A percentile compares a stretch with the other conserved stretches of the same genome.
Conservation (phyloP, 2,113 vertebrate genomes). For the Cromileptes altivelis region DNA sequence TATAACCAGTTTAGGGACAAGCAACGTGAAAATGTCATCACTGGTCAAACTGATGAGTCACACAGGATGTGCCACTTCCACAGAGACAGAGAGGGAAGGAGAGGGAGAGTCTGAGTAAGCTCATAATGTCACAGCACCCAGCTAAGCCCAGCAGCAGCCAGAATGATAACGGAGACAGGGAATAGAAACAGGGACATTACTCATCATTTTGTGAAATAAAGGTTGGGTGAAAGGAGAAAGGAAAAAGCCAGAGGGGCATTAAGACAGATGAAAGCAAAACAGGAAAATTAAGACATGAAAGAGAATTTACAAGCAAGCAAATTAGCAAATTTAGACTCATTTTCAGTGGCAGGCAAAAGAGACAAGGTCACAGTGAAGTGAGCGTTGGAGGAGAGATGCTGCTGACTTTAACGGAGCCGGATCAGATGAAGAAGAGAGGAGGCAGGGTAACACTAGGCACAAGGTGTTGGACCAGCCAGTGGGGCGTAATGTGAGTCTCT, state of each 20-base stretch:
- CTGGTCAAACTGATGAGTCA: slow-evolving; percentile 54
- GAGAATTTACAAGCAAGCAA: background rate
- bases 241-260: background rate
- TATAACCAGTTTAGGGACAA: slow-evolving; percentile 36
- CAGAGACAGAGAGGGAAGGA: background rate
- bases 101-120: slow-evolving; percentile 9
- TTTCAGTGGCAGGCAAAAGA: slow-evolving; percentile 11
- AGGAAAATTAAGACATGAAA: background rate
- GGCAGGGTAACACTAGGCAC: slow-evolving; percentile 25
- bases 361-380: slow-evolving; percentile 30
- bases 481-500: slow-evolving; percentile 63
- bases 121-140: slow-evolving; percentile 32
- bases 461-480: slow-evolving; percentile 31
- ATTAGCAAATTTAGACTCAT: background rate
- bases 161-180: slow-evolving; percentile 29
- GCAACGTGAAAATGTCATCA: slow-evolving; percentile 1
- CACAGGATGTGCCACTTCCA: slow-evolving; percentile 36
- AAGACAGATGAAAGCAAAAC: slow-evolving; percentile 4
- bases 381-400: slow-evolving; percentile 24
- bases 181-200: slow-evolving; percentile 43
- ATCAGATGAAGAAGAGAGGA: slow-evolving; percentile 41
- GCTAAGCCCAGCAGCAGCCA: slow-evolving; percentile 32
- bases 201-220: slow-evolving; percentile 36
- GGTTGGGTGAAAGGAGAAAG: slow-evolving; percentile 7
- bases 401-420: slow-evolving; percentile 18